phyloP scores from a whole-genome alignment of 2,797 vertebrate genomes.

The Sebastes ruberrimus region DNA sequence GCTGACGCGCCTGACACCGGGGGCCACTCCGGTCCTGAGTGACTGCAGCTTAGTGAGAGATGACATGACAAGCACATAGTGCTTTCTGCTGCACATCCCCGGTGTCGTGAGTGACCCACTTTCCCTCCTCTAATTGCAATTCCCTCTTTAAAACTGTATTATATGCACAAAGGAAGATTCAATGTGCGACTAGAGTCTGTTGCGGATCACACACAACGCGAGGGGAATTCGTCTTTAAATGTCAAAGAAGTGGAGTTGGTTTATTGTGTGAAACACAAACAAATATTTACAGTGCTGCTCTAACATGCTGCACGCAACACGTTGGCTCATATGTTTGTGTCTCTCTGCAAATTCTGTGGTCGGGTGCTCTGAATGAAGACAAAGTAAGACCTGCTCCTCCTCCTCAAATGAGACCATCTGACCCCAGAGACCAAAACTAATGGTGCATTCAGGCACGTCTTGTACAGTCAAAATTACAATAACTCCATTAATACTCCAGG shows the following conservation, averaged over 20 bases:
- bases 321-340: background rate
- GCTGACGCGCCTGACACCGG: constrained; percentile 36
- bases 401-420: background rate
- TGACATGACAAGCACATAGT: constrained; percentile 62
- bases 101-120: constrained; percentile 65
- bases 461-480: background rate
- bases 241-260: background rate
- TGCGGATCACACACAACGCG: background rate
- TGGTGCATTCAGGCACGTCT: background rate
- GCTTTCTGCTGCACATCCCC: constrained; percentile 57
- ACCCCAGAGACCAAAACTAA: background rate
- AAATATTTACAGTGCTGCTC: background rate
- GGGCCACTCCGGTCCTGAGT: constrained; percentile 32
- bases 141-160: constrained; percentile 58
- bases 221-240: background rate
- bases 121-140: constrained; percentile 55
- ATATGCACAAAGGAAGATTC: constrained; percentile 24
- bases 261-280: background rate
- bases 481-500: background rate
- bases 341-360: background rate
- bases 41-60: constrained; percentile 60
- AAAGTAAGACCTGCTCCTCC: background rate
- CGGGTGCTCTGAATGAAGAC: background rate
- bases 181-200: background rate
- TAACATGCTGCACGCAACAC: background rate